Base-by-base conservation (phyloP, 2,113 vertebrate genomes). In the Colistium nudipinnis region DNA sequence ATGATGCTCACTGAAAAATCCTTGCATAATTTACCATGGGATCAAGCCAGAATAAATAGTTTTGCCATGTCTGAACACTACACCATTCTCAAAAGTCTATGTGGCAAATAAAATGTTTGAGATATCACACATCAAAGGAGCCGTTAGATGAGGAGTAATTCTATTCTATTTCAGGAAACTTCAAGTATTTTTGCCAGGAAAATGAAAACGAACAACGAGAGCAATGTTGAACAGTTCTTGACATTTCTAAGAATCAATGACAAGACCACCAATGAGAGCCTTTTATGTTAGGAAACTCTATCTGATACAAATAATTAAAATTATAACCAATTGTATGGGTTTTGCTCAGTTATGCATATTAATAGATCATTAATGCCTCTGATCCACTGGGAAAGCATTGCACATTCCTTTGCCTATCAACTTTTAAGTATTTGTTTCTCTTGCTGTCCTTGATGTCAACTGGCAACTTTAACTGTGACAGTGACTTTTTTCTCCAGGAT, bases 61-160 rank as follows among this genome's bases (percentile, higher is more conserved):
- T 19, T 47, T 62, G 1, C 52, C 39, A 70, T 11, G n/a, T 67
- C 54, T 35, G 30, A 62, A 7, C 11, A 20, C 13, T 14, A 12
- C 48, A 55, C 3, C 0, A 36, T 20, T 66, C 27, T 51, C 51
- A 49, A 11, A 38, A 9, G 63, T 60, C 2, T 53, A 20, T 62
- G 54, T 10, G 14, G 43, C 54, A 61, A 47, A 78, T 41, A 59
- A 75, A 59, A 53, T 9, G 45, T 48, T 39, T 68, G 75, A 71
- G n/a, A n/a, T n/a, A 44, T 78, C 60, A 54, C 19, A 49, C 27
- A 25, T 78, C 49, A 65, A 55, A 62, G 22, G 17, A 7, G 14
- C 6, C 43, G 1, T 43, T 72, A 43, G n/a, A 43, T 9, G 7
- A 55, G 24, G 43, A 73, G 59, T 59, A 33, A 4, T 35, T n/a